Evolutionary conservation across 2,797 vertebrate genomes (phyloP).

Genomic region (Stomatorhinus walkeri): DNA sequence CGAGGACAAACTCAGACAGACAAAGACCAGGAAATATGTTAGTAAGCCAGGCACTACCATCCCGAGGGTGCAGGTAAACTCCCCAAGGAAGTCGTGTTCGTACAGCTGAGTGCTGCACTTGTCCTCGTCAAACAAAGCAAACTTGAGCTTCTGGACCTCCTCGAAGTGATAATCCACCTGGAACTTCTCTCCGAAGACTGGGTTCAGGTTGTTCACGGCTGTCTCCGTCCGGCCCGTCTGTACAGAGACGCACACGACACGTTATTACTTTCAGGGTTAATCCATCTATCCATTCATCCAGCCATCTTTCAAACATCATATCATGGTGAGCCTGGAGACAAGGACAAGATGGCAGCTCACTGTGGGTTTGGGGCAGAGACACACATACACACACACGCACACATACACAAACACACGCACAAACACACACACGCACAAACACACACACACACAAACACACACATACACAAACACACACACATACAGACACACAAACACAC

Average conservation of each 20-base stretch:
- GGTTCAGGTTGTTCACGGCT: slow-evolving; percentile 92
- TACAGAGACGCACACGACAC: not conserved
- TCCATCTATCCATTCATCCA: not conserved
- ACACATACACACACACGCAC: not conserved
- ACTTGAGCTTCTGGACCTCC: slow-evolving; percentile 93
- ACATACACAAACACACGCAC: not conserved
- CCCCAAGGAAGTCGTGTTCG: slow-evolving; percentile 92
- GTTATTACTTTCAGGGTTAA: not conserved
- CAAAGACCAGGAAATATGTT: not conserved
- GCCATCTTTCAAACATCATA: not conserved
- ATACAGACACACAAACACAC: not conserved
- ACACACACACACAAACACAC: not conserved
- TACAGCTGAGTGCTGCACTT: slow-evolving; percentile 87
- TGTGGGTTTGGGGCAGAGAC: not conserved
- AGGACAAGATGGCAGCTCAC: not conserved
- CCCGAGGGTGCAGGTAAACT: slow-evolving; percentile 86
- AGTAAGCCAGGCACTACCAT: slow-evolving; percentile 59
- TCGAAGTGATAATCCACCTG: slow-evolving; percentile 92
- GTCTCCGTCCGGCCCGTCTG: slow-evolving; percentile 91
- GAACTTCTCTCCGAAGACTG: slow-evolving; percentile 92
- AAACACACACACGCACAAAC: not conserved
- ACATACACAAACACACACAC: not conserved
- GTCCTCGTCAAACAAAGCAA: slow-evolving; percentile 94
- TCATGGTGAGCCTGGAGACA: not conserved
- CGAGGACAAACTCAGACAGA: not conserved